Conservation (phyloP, 2,797 vertebrate genomes). For the Oceanodroma leucorhoa region DNA sequence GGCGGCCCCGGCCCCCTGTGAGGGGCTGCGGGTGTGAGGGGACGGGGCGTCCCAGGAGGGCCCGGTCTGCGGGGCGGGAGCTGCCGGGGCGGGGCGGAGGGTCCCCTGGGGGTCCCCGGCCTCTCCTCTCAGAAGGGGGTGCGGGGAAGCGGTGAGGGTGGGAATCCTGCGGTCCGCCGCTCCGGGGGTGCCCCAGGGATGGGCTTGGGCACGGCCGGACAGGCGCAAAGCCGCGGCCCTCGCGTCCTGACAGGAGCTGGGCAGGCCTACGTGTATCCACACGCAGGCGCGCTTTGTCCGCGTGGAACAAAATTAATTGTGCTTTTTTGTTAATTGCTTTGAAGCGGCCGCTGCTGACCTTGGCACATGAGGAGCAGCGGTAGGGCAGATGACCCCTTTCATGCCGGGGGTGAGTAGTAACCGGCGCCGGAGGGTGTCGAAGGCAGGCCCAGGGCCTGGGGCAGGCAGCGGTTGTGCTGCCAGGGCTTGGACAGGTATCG, state of each 20-base stretch:
- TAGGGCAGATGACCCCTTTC: not conserved
- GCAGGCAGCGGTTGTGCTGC: not conserved
- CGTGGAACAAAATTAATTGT: accelerated
- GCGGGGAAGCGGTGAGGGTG: not conserved
- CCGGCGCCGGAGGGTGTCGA: accelerated
- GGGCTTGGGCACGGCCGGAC: not conserved
- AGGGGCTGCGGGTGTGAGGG: no score
- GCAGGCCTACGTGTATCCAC: accelerated
- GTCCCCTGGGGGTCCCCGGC: accelerated
- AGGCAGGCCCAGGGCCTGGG: not conserved
- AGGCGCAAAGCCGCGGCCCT: accelerated
- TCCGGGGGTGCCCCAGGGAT: not conserved
- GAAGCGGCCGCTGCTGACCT: not conserved
- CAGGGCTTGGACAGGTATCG: not conserved
- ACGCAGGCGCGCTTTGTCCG: accelerated
- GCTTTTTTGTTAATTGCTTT: accelerated
- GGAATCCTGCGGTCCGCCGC: accelerated
- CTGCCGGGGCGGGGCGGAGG: not conserved
- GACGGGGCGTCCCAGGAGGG: accelerated
- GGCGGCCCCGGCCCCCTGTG: no score
- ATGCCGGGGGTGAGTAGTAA: not conserved
- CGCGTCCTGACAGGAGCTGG: not conserved
- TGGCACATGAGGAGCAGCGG: not conserved
- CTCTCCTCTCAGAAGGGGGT: not conserved
- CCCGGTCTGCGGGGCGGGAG: not conserved